Evolutionary conservation across 2,888 invertebrate species (phyloP).

Genomic region (Leucophenga montana): DNA sequence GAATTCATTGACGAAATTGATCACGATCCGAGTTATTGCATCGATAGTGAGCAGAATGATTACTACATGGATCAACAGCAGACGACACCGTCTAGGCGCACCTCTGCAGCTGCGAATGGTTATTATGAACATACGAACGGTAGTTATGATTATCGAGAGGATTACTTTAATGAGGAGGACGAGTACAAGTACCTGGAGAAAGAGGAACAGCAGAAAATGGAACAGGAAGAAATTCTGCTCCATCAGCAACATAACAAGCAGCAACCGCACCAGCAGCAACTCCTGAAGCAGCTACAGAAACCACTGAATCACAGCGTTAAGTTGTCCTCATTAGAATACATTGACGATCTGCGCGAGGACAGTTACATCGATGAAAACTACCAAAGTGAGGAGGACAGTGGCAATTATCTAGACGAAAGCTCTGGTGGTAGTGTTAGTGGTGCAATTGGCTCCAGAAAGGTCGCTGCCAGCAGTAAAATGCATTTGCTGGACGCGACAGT

Average conservation of each 20-base stretch:
- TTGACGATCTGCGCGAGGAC: slow-evolving; percentile 52
- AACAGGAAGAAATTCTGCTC: slow-evolving; percentile 38
- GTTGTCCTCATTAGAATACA: slow-evolving; percentile 60
- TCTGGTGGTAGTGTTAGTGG: slow-evolving; percentile 63
- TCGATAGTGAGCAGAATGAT: slow-evolving; percentile 70
- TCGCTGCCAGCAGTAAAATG: slow-evolving; percentile 7
- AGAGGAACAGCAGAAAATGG: slow-evolving; percentile 54
- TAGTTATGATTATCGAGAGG: slow-evolving; percentile 72
- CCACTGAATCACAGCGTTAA: slow-evolving; percentile 38
- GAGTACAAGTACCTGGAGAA: slow-evolving; percentile 72
- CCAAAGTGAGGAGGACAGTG: slow-evolving; percentile 69
- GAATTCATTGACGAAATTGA: slow-evolving; percentile 46
- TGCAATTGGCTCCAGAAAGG: slow-evolving; percentile 28
- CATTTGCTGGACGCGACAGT: neutral
- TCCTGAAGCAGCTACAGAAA: slow-evolving; percentile 39
- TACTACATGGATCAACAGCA: slow-evolving; percentile 64
- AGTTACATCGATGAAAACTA: slow-evolving; percentile 68
- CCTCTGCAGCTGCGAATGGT: slow-evolving; percentile 52
- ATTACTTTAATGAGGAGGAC: slow-evolving; percentile 73
- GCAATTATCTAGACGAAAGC: slow-evolving; percentile 69
- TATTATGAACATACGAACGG: slow-evolving; percentile 66
- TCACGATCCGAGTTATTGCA: slow-evolving; percentile 59
- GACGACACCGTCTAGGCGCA: slow-evolving; percentile 48
- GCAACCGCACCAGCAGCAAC: slow-evolving; percentile 44
- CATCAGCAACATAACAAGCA: slow-evolving; percentile 50